Base-by-base conservation (phyloP, 2,113 vertebrate species). In the Columba janthina region DNA sequence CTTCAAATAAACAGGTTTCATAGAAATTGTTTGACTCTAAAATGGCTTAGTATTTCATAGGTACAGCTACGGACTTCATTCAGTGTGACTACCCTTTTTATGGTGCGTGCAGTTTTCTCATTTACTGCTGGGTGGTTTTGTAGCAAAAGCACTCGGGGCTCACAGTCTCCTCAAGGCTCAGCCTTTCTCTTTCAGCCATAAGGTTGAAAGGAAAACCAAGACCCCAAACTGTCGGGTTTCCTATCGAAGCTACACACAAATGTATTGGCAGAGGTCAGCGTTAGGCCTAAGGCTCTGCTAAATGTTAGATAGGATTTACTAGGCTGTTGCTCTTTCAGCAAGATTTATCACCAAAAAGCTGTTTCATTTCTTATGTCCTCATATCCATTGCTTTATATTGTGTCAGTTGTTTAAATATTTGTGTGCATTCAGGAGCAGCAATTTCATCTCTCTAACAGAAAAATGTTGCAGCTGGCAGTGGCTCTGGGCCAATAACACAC, bases 401-500 rank as follows among this genome's bases (percentile, higher is more conserved):
- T 72, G 50, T 75, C 6, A 9, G 38, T 79, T 81, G 32, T 74
- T 94, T 78, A 89, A 75, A 92, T 56, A 89, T 67, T 88, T 87
- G 65, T 65, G 57, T 42, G 73, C 65, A 54, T 82, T 89, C 77
- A 85, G 87, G 73, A 94, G 89, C 66, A 85, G 84, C 53, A 85
- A 88, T 87, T 94, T 89, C 84, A 81, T 89, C 60, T 84, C 75
- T 80, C 42, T 77, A 71, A 51, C 42, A 84, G 89, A 89, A 95
- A 96, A 89, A 92, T 12, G 44, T 58, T 95, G 89, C 94, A 94
- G 89, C 94, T 95, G 93, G 93, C 84, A 94, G 61, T 95, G 95
- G 94, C 95, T 92, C 89, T 79, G 93, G 28, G 94, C 91, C 96
- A 97, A 42, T 34, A 92, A 92, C 22, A 95, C 61, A 85, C 94